phyloP scores from a whole-genome alignment of 2,113 vertebrate species.

The Hiodon tergisus region DNA sequence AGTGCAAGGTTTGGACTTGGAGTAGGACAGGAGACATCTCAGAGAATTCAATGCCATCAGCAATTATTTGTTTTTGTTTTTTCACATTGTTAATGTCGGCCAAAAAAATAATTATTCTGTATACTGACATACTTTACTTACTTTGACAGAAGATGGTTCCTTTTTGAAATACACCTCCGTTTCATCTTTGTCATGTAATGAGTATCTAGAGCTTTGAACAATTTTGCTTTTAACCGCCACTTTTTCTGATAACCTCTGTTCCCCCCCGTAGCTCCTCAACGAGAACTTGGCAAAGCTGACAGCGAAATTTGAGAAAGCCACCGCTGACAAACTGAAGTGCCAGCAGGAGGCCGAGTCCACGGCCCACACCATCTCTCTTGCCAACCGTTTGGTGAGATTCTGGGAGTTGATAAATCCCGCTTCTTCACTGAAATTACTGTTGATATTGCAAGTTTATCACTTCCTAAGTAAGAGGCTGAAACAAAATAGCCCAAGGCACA shows the following conservation, averaged over 20 bases:
- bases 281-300: constrained; percentile 87
- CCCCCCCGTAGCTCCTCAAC: constrained; percentile 71
- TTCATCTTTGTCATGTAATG: constrained; percentile 30
- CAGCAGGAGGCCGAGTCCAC: constrained; percentile 86
- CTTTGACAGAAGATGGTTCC: constrained; percentile 12
- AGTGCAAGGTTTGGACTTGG: neutral
- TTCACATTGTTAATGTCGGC: constrained; percentile 57
- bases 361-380: constrained; percentile 75
- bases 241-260: constrained; percentile 31
- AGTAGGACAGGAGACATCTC: constrained; percentile 39
- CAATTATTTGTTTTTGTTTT: constrained; percentile 61
- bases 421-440: constrained; percentile 14
- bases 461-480: constrained; percentile 23
- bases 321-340: constrained; percentile 83
- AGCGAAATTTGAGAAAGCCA: constrained; percentile 85
- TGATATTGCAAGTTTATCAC: constrained; percentile 24
- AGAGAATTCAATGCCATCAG: constrained; percentile 45
- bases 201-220: constrained; percentile 27
- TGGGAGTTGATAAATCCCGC: constrained; percentile 15
- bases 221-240: neutral
- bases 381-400: constrained; percentile 86
- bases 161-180: constrained; percentile 22
- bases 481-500: constrained; percentile 4
- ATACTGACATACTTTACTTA: too few relatives aligned
- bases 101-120: constrained; percentile 36